Base-by-base conservation (phyloP, 1,140 invertebrate genomes). In the Drosophila tristis region DNA sequence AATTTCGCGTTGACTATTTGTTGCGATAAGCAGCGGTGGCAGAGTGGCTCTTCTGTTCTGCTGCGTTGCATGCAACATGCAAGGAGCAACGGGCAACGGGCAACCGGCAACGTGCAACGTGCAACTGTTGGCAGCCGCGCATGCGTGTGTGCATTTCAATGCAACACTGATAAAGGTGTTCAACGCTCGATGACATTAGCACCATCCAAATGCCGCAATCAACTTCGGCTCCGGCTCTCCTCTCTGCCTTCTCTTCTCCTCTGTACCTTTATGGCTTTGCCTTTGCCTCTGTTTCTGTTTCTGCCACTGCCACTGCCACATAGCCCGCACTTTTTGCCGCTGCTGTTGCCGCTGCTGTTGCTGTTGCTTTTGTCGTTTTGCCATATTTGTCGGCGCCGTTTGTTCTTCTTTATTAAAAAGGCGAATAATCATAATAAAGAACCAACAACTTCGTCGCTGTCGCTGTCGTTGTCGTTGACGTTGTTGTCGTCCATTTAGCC, bases 91-190 rank as follows among this genome's bases (percentile, higher is more conserved):
- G 23, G 20, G n/a, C 29, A 63, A 60, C 50, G 23, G 51, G 58
- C 78, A 80, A 80, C 64, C n/a, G n/a, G 81, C 65, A 66, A 67
- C 29, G 23, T 20, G n/a, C 29, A 63, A 60, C 50, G 23, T 57
- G 58, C 78, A 80, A 80, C 64, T 70, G 65, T 43, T 56, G 64
- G 61, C 77, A 44, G 59, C 60, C 57, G 63, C 72, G 81, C 87
- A 81, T 90, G 86, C 82, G 81, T 87, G 81, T 90, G 81, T 90
- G 87, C 82, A 87, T 87, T 87, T 87, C 82, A 87, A 87, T 87
- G 86, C 86, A 90, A 90, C 86, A 90, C 86, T 91, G 89, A 90
- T 84, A 90, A 91, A 91, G 90, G 90, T 91, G 90, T 91, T 91
- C 82, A 87, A 87, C 86, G 89, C 85, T 86, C 90, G 81, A 89